phyloP scores from a whole-genome alignment of 2,113 vertebrate species.

The Petrocephalus microphthalmus region DNA sequence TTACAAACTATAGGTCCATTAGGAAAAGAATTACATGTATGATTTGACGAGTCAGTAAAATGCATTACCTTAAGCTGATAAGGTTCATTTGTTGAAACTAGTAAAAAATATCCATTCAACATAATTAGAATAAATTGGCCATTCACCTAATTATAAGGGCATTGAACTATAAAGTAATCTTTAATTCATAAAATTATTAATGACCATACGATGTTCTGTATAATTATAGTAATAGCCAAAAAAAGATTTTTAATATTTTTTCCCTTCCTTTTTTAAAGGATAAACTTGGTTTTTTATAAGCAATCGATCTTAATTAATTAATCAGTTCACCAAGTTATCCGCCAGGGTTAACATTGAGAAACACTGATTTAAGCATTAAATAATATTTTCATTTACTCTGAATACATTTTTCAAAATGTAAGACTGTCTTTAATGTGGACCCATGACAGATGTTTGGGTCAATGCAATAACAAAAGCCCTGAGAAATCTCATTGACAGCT shows the following conservation, averaged over 20 bases:
- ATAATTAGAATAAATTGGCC: not conserved
- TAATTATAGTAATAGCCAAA: slow-evolving; percentile 6
- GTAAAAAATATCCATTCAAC: slow-evolving; percentile 6
- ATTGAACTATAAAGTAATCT: slow-evolving; percentile 3
- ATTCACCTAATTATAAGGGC: slow-evolving; percentile 1
- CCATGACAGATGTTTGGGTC: not conserved
- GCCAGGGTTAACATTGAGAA: not conserved
- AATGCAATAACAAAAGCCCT: not conserved
- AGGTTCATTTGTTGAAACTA: not conserved
- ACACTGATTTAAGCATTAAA: not conserved
- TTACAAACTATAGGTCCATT: not conserved
- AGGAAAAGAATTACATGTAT: not conserved
- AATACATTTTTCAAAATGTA: not conserved
- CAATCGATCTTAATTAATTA: not conserved
- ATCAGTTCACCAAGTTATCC: not conserved
- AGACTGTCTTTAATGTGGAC: not conserved
- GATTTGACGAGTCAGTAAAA: not conserved
- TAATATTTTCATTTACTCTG: not conserved
- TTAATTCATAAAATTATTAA: slow-evolving; percentile 1
- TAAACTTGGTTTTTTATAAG: slow-evolving; percentile 1
- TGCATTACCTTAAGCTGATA: not conserved
- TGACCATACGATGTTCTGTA: not conserved
- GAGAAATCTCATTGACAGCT: not conserved
- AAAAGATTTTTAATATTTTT: not conserved
- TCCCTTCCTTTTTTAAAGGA: not conserved